Evolutionary conservation across 30 jellyfish, hydroid and myxozoan species (phyloP), one percentile per base, ranked within the genome.

Genomic region (Aurelia sp.): DNA sequence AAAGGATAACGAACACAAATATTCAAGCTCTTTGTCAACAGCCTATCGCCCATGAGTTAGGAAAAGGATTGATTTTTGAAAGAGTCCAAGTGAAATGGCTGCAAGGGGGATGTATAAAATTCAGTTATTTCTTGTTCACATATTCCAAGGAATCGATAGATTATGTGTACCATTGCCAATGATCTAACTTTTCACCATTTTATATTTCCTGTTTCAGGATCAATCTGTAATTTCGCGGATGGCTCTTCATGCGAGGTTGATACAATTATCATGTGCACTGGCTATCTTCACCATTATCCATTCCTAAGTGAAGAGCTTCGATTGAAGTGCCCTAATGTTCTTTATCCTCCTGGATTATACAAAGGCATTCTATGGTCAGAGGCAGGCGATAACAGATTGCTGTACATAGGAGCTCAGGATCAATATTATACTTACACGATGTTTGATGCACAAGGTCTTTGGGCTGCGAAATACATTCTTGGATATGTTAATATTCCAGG

Each of bases 381-480:
- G 13, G 81, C 73, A n/a, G 93, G 87, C n/a, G 80, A 86, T 20
- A 61, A 48, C 57, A 73, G 61, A 18, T 37, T 79, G 78, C 18
- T 78, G 64, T 92, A 92, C 65, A 22, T 92, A n/a, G 98, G 98
- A 11, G 87, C 87, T 68, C 97, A 86, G 59, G 92, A 86, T 72
- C 97, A 86, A 63, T 73, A 48, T 35, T 86, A 79, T 73, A 78
- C 98, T 16, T 92, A 70, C 73, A 78, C 91, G 31, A 83, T 92
- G 97, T 92, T 92, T 74, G 98, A 92, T 81, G 86, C 85, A 4
- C 95, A 92, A 55, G 98, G 86, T 4, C 37, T 17, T 2, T 87
- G 87, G 86, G 81, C 79, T 21, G 73, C 35, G 59, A 65, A 76
- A 53, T 53, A 65, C 70, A 18, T 87, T 16, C 16, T 77, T 6